Evolutionary conservation across 2,888 invertebrate genomes (phyloP).

Genomic region (Melitaea athalia): DNA sequence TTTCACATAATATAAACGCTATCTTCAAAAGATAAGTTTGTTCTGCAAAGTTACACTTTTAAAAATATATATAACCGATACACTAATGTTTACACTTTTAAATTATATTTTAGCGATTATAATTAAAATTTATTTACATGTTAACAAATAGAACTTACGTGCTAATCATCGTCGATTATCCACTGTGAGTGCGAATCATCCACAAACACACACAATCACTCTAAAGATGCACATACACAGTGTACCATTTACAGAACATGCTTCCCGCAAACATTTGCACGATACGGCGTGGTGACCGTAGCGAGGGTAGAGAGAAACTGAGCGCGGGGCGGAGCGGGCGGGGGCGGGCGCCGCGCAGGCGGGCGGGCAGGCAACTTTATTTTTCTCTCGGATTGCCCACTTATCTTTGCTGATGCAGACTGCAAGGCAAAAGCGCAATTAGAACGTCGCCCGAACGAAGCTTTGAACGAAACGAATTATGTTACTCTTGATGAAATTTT

Average conservation of each 20-base stretch:
- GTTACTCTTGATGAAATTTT: conserved; percentile 21
- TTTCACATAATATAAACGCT: neutral
- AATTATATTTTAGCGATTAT: too few relatives aligned
- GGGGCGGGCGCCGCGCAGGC: conserved; percentile 44
- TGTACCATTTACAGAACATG: conserved; percentile 33
- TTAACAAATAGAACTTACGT: conserved; percentile 39
- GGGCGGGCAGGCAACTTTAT: conserved; percentile 48
- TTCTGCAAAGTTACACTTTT: neutral
- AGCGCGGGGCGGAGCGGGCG: conserved; percentile 36
- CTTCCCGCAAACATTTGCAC: conserved; percentile 32
- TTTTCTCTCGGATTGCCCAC: conserved; percentile 52
- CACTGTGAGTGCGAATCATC: conserved; percentile 29
- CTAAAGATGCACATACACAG: conserved; percentile 34
- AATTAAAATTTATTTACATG: neutral
- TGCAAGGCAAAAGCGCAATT: conserved; percentile 49
- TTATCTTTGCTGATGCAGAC: conserved; percentile 52
- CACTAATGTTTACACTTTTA: neutral
- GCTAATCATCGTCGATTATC: conserved; percentile 38
- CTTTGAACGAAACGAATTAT: conserved; percentile 39
- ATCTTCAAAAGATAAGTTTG: neutral
- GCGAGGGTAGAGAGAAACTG: conserved; percentile 43
- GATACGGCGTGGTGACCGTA: conserved; percentile 31
- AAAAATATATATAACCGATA: neutral
- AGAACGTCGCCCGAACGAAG: conserved; percentile 39
- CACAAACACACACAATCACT: conserved; percentile 40